These are phyloP conservation scores for Candoia aspera DNA, from an alignment of 2,113 vertebrate species.

Conservation along the genomic window DNA sequence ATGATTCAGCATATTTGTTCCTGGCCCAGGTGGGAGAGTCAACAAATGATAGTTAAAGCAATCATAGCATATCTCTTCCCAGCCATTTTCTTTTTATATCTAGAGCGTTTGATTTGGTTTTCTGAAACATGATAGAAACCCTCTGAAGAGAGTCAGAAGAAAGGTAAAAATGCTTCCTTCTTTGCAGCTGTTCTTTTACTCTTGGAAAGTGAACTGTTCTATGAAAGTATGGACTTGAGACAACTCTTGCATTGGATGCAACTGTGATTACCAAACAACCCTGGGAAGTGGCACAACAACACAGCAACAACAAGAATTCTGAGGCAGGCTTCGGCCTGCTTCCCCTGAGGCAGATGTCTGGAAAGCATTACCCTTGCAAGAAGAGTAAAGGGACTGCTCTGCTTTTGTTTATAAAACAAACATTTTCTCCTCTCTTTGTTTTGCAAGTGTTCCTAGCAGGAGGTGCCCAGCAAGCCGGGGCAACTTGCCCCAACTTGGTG, in stretches of 20 bases:
- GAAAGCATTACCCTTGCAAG: slow-evolving; percentile 31
- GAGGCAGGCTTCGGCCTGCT: slow-evolving; percentile 13
- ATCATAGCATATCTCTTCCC: background rate
- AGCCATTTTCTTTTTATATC: background rate
- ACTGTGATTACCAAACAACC: background rate
- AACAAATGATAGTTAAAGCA: background rate
- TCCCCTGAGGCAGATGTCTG: slow-evolving; percentile 25
- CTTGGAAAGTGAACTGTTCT: background rate
- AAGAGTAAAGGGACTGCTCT: background rate
- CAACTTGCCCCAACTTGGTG: background rate
- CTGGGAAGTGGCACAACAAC: background rate
- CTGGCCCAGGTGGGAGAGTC: background rate
- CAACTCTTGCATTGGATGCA: background rate
- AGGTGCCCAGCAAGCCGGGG: background rate
- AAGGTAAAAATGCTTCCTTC: background rate
- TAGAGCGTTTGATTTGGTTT: background rate
- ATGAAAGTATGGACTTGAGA: background rate
- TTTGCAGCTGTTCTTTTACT: background rate
- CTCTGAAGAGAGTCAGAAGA: background rate
- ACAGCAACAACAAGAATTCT: background rate
- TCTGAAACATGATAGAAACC: background rate
- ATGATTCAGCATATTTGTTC: background rate
- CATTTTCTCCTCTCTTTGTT: slow-evolving; percentile 12
- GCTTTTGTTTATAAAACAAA: slow-evolving; percentile 37
- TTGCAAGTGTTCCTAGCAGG: background rate